Evolutionary conservation across 2,888 invertebrate genomes (phyloP).

Genomic region (Perizoma flavofasciatum): DNA sequence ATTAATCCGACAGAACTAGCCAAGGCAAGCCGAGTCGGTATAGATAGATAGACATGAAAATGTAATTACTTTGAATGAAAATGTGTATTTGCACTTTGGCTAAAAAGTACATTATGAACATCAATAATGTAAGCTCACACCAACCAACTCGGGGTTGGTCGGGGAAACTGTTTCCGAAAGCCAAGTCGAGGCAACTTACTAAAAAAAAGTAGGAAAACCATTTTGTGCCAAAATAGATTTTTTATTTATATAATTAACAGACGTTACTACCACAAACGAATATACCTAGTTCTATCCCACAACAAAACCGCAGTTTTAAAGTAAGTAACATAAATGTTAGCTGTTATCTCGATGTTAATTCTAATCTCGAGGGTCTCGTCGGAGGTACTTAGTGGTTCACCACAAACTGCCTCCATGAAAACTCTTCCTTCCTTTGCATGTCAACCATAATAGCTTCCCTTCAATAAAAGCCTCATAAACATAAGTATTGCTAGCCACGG

Average conservation of each 20-base stretch:
- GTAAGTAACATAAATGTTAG: slow-evolving; percentile 39
- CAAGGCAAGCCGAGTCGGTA: slow-evolving; percentile 25
- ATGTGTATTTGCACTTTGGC: slow-evolving; percentile 15
- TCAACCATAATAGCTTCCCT: slow-evolving; percentile 48
- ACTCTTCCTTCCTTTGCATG: slow-evolving; percentile 63
- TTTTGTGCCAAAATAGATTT: slow-evolving; percentile 5
- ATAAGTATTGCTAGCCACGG: slow-evolving; percentile 29
- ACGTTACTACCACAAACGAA: slow-evolving; percentile 5
- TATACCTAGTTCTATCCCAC: not conserved
- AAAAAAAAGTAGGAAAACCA: not conserved
- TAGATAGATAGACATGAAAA: slow-evolving; percentile 26
- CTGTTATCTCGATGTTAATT: slow-evolving; percentile 54
- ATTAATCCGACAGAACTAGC: slow-evolving; percentile 43
- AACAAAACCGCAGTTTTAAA: slow-evolving; percentile 20
- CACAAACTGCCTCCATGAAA: slow-evolving; percentile 58
- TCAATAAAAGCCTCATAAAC: slow-evolving; percentile 43
- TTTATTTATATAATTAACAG: slow-evolving; percentile 14
- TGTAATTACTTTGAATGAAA: slow-evolving; percentile 20
- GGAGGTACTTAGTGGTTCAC: slow-evolving; percentile 64
- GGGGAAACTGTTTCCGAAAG: no score
- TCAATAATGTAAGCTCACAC: slow-evolving; percentile 3
- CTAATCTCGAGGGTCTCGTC: slow-evolving; percentile 48
- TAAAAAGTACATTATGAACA: slow-evolving; percentile 2
- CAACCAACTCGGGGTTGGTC: no score
- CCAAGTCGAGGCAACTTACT: not conserved